A percentile compares a stretch with the other conserved stretches of the same genome.
phyloP scores from a whole-genome alignment of 2,797 vertebrate species.

The Gallirallus australis region DNA sequence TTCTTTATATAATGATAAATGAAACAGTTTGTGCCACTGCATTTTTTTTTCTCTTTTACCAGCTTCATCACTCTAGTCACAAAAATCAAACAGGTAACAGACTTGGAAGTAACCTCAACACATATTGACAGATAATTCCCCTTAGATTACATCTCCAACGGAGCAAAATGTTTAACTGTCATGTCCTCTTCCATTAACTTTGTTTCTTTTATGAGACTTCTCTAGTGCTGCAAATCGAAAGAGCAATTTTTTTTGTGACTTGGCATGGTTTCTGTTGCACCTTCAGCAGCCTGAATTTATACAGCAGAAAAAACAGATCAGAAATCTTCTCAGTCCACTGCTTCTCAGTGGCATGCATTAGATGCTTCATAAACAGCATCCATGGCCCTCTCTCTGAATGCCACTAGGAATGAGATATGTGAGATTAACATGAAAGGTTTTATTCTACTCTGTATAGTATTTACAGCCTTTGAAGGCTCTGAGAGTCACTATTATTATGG shows the following conservation, averaged over 20 bases:
- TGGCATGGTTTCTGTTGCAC: background rate
- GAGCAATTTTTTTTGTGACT: background rate
- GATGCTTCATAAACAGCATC: background rate
- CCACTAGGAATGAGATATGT: background rate
- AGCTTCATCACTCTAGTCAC: background rate
- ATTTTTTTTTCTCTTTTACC: background rate
- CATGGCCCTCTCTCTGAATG: background rate
- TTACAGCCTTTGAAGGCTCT: background rate
- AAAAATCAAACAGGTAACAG: slow-evolving; percentile 27
- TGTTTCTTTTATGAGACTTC: background rate
- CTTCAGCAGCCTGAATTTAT: background rate
- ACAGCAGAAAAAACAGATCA: background rate
- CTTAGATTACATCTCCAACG: background rate
- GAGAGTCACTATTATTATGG: background rate
- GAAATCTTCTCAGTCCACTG: background rate
- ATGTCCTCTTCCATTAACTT: background rate
- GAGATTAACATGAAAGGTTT: background rate
- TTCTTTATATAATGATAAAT: background rate
- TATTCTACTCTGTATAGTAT: background rate
- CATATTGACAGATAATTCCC: background rate
- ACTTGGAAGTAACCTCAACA: background rate
- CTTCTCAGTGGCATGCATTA: background rate
- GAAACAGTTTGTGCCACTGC: background rate
- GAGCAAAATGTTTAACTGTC: background rate
- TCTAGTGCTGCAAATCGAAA: background rate